Conservation (phyloP, 2,113 vertebrate genomes). For the Halcyon malimbica region DNA sequence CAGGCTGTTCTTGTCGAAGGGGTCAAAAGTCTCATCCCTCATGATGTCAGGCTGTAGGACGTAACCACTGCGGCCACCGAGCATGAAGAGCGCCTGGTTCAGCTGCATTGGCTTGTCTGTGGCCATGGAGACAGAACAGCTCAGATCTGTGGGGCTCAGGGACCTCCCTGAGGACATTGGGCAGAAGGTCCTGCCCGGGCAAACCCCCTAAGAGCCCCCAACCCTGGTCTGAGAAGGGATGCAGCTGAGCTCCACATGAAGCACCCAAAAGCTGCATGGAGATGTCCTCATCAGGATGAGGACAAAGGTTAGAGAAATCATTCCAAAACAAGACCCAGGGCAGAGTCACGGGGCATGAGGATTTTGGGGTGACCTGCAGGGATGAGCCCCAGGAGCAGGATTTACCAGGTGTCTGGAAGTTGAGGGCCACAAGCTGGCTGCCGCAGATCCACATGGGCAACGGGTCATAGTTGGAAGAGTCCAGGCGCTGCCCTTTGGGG, state of each 20-base stretch:
- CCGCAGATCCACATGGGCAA: conserved; percentile 98
- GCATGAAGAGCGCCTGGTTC: conserved; percentile 97
- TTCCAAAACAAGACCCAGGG: not conserved
- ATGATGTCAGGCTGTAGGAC: conserved; percentile 93
- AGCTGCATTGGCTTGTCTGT: conserved; percentile 99
- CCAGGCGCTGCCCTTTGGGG: conserved; percentile 93
- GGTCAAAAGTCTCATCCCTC: conserved; percentile 93
- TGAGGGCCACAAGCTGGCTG: conserved; percentile 95
- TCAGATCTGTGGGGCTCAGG: not conserved
- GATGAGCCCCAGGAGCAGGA: not conserved
- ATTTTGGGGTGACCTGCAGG: not conserved
- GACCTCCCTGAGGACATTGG: fast-evolving
- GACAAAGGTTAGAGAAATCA: not conserved
- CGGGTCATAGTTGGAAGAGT: conserved; percentile 98
- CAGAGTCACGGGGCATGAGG: not conserved
- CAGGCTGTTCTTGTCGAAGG: conserved; percentile 91
- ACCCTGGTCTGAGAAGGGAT: fast-evolving
- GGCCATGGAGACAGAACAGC: not conserved
- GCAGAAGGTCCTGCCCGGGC: not conserved
- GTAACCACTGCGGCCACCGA: conserved; percentile 90
- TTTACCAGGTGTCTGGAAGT: conserved; percentile 96
- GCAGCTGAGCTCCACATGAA: not conserved
- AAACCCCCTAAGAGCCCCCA: not conserved
- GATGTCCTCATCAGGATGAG: not conserved
- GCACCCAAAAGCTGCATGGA: not conserved